A percentile compares a stretch with the other conserved stretches of the same genome.
These are phyloP conservation scores for Drosophila nebulosa DNA, from an alignment of 1,140 invertebrate species.

Conservation along the genomic window DNA sequence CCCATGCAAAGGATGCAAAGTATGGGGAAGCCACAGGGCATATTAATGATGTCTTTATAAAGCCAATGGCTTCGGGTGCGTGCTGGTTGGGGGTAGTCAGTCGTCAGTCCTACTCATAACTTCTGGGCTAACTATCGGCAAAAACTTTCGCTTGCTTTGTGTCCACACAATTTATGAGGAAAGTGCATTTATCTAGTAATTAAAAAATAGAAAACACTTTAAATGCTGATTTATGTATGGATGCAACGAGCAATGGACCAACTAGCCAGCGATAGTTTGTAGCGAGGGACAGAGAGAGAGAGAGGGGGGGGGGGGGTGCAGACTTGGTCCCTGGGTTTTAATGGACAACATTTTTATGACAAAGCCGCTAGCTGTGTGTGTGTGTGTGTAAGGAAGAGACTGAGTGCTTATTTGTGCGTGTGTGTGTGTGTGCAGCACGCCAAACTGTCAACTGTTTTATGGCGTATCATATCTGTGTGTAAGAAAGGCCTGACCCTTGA, in stretches of 20 bases:
- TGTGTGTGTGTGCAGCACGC: background rate
- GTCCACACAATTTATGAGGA: constrained; percentile 53
- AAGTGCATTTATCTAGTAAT: constrained; percentile 63
- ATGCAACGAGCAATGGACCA: constrained; percentile 7
- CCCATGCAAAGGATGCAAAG: too few relatives aligned
- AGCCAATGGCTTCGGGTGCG: too few relatives aligned
- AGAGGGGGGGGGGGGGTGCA: too few relatives aligned
- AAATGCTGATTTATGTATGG: constrained; percentile 59
- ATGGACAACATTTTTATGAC: background rate
- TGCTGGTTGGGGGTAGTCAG: background rate
- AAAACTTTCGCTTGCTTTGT: constrained; percentile 26
- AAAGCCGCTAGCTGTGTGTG: background rate
- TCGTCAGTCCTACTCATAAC: constrained; percentile 5
- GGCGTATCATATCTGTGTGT: background rate
- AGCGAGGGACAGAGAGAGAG: too few relatives aligned
- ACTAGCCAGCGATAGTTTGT: background rate
- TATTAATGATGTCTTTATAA: constrained; percentile 62
- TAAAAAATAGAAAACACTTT: constrained; percentile 64
- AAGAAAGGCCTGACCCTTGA: background rate
- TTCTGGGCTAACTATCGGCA: constrained; percentile 26
- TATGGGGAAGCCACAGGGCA: constrained; percentile 25
- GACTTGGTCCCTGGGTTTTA: background rate
- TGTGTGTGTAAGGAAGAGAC: background rate
- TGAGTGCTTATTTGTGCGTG: constrained; percentile 23
- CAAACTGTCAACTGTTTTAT: constrained; percentile 37